Base-by-base conservation (phyloP, 2,113 vertebrate species). In the Pomatostomus ruficeps region DNA sequence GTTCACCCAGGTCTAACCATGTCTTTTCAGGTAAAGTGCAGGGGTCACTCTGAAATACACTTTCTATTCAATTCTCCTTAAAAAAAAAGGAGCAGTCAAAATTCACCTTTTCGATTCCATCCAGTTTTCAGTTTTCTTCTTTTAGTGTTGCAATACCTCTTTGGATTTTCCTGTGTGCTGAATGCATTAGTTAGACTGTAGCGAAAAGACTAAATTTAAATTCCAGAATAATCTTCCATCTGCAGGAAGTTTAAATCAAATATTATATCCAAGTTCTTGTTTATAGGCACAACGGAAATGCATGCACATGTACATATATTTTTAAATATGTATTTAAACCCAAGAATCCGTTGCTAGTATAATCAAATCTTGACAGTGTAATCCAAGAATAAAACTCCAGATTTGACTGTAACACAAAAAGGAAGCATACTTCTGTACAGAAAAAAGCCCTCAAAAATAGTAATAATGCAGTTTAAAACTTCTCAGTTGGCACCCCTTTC, bases 181-280 rank as follows among this genome's bases (percentile, higher is more conserved):
- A 88, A 63, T 18, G 29, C 33, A 82, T 63, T 72, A 67, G 55
- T 38, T 88, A 85, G 72, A 80, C 57, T 74, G 48, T 86, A 91
- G 80, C 48, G 82, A 74, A 89, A 93, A 73, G 67, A 76, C 66
- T 73, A 74, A n/a, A 91, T 91, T 92, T 93, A 89, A 91, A 94
- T 88, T 91, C 48, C 40, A 91, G 71, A 91, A 93, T 88, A 79
- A 91, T 77, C 55, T 77, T 89, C 88, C 74, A 85, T 89, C 80
- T 95, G 89, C 75, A 79, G 48, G 49, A 92, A 88, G 35, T 23
- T 62, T 76, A 59, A 88, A 89, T 78, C 45, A 94, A 93, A 72
- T 75, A 77, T 55, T 85, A 57, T 20, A 46, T 43, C 46, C 57
- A 61, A 95, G 62, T 88, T 88, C 78, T 91, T 75, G 71, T 85